These are phyloP conservation scores for Drosophila fungiperda DNA, from an alignment of 2,888 invertebrate genomes.

Conservation along the genomic window DNA sequence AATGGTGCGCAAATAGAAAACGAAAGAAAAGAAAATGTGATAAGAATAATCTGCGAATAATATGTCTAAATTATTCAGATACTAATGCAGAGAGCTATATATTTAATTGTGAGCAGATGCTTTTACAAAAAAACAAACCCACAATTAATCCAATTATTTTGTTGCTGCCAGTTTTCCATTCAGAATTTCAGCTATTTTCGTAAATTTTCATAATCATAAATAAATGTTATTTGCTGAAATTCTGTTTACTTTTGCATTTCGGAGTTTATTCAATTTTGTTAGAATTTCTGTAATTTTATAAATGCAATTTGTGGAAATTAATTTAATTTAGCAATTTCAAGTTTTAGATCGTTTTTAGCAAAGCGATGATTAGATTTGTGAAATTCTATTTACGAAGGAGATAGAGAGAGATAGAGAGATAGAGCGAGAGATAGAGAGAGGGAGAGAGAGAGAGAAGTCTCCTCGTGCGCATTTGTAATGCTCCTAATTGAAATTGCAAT, in stretches of 20 bases:
- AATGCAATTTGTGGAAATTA: neutral
- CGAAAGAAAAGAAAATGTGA: slow-evolving; percentile 17
- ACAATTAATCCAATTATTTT: neutral
- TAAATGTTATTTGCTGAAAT: neutral
- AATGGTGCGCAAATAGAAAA: slow-evolving; percentile 9
- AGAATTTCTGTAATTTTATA: neutral
- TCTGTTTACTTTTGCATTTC: neutral
- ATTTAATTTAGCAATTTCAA: neutral
- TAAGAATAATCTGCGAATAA: slow-evolving; percentile 15
- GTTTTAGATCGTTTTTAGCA: slow-evolving; percentile 15
- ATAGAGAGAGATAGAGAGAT: neutral
- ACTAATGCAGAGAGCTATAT: slow-evolving; percentile 9
- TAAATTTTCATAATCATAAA: neutral
- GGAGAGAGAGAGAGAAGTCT: neutral
- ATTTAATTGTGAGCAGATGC: slow-evolving; percentile 26
- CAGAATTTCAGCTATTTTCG: neutral
- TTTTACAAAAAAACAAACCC: neutral
- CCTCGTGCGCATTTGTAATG: slow-evolving; percentile 44
- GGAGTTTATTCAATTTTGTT: too few relatives aligned
- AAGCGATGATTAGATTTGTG: slow-evolving; percentile 21
- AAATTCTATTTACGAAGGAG: slow-evolving; percentile 11
- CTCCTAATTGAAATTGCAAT: slow-evolving; percentile 75
- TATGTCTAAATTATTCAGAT: slow-evolving; percentile 8
- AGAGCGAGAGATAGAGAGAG: neutral
- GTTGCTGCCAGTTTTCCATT: neutral